Evolutionary conservation across 2,797 vertebrate species (phyloP).

Genomic region (Phrynocephalus forsythii): DNA sequence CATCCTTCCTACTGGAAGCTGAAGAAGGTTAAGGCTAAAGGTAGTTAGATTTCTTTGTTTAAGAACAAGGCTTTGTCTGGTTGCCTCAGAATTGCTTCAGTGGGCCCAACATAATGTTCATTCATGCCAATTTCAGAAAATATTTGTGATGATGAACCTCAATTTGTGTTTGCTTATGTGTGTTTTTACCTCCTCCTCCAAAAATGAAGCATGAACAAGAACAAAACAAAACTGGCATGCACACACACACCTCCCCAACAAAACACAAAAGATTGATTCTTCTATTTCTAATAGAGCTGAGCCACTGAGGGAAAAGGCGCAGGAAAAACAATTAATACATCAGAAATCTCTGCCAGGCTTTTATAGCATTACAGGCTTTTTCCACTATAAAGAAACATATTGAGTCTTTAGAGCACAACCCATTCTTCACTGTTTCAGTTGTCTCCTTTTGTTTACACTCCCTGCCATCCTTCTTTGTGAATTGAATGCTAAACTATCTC

Average conservation of each 20-base stretch:
- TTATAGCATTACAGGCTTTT: conserved; percentile 73
- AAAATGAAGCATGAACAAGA: neutral
- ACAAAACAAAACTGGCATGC: neutral
- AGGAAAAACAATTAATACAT: conserved; percentile 73
- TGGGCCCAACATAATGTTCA: neutral
- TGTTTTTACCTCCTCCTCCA: neutral
- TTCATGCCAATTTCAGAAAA: neutral
- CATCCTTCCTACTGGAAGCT: neutral
- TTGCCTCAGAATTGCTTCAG: neutral
- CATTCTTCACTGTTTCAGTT: conserved; percentile 80
- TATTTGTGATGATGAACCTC: conserved; percentile 31
- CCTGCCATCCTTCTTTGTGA: conserved; percentile 83
- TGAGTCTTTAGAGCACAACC: conserved; percentile 78
- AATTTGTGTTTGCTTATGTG: neutral
- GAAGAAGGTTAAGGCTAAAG: neutral
- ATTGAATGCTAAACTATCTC: conserved; percentile 86
- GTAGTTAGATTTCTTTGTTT: neutral
- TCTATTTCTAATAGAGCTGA: conserved; percentile 46
- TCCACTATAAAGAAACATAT: conserved; percentile 78
- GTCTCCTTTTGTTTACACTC: conserved; percentile 85
- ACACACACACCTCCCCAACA: neutral
- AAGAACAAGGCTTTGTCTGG: neutral
- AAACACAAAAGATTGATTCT: conserved; percentile 21
- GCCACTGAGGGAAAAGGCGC: conserved; percentile 18
- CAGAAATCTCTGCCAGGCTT: conserved; percentile 69